Conservation (phyloP, 2,888 invertebrate species). For the Flabesymbios commensalis region DNA sequence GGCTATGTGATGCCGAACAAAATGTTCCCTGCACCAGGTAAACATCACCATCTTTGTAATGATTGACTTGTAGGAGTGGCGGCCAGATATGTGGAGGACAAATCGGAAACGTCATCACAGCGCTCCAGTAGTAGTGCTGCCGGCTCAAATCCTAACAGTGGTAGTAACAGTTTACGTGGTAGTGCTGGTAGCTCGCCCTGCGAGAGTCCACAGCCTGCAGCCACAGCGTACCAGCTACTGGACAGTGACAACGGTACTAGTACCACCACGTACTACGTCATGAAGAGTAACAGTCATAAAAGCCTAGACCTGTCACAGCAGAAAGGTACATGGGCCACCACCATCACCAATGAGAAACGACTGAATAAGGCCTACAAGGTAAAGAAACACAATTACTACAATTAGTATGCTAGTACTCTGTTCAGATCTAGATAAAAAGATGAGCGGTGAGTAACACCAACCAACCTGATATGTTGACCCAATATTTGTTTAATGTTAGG, state of each 20-base stretch:
- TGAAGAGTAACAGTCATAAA: slow-evolving; percentile 68
- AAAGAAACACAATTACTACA: slow-evolving; percentile 29
- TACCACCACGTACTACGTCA: slow-evolving; percentile 66
- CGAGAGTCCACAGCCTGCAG: slow-evolving; percentile 38
- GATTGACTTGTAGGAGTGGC: no score
- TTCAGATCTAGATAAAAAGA: no score
- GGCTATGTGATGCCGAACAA: no score
- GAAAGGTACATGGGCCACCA: slow-evolving; percentile 68
- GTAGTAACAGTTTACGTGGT: slow-evolving; percentile 35
- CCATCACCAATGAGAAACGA: slow-evolving; percentile 69
- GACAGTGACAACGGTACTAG: neutral
- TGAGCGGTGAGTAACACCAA: no score
- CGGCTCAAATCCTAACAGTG: slow-evolving; percentile 29
- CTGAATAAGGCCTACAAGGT: slow-evolving; percentile 69
- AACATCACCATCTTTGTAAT: no score
- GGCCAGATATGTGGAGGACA: no score
- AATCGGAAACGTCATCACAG: slow-evolving; percentile 23
- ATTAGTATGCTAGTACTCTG: neutral
- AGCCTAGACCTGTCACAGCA: slow-evolving; percentile 67
- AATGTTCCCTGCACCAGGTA: no score
- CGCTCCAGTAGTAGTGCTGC: slow-evolving; percentile 14
- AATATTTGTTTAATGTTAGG: no score
- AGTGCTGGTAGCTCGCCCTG: slow-evolving; percentile 46
- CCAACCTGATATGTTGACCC: no score
- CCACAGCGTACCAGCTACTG: slow-evolving; percentile 20